Percentiles rank a stretch among this genome's conserved stretches.
phyloP scores from a whole-genome alignment of 2,797 vertebrate species.

The Urocyon cinereoargenteus region DNA sequence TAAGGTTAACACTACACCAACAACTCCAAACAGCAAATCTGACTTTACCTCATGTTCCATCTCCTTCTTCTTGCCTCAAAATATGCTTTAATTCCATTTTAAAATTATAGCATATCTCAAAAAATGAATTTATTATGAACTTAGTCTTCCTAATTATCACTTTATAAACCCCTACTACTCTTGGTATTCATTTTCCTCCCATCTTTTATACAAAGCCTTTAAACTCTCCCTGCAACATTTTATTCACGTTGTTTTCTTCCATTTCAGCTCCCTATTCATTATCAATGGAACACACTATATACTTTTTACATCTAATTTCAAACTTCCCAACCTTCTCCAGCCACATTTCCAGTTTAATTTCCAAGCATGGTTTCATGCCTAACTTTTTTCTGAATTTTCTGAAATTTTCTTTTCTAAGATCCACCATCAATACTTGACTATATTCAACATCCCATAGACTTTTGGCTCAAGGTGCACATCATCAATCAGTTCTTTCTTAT shows the following conservation, averaged over 20 bases:
- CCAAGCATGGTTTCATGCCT: background rate
- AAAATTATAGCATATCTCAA: background rate
- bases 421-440: background rate
- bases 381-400: background rate
- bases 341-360: background rate
- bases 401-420: constrained; percentile 46
- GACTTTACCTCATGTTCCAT: background rate
- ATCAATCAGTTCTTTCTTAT: constrained; percentile 41
- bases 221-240: background rate
- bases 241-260: background rate
- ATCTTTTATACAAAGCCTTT: background rate
- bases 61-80: background rate
- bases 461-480: constrained; percentile 15
- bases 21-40: background rate
- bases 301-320: background rate
- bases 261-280: background rate
- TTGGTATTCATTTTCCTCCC: background rate
- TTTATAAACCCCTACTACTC: background rate
- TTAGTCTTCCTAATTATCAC: background rate
- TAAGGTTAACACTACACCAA: background rate
- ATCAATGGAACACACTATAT: background rate
- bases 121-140: background rate
- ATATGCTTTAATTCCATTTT: constrained; percentile 10
- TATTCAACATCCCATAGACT: background rate
- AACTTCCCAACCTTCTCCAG: background rate